These are phyloP conservation scores for Chaenodraco wilsoni DNA, from an alignment of 2,797 vertebrate species.

Conservation along the genomic window DNA sequence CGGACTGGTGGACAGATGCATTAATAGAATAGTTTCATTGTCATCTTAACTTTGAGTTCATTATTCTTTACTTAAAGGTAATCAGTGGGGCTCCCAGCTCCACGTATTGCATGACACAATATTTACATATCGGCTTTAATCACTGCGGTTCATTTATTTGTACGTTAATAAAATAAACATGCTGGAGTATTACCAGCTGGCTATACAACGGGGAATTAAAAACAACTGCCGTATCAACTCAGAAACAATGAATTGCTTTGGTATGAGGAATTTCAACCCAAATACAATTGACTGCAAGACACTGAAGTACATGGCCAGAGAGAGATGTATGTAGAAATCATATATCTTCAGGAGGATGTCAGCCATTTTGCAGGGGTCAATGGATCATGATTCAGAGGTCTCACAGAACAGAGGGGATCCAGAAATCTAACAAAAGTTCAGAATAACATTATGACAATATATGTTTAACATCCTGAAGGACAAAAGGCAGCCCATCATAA, in stretches of 20 bases:
- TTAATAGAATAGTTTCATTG: constrained; percentile 70
- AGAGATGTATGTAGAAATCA: constrained; percentile 11
- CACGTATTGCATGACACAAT: constrained; percentile 64
- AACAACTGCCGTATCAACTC: constrained; percentile 53
- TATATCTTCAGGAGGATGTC: constrained; percentile 44
- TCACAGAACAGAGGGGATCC: constrained; percentile 34
- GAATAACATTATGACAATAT: constrained; percentile 58
- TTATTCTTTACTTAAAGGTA: constrained; percentile 84
- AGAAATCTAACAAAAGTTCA: constrained; percentile 46
- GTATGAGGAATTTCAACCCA: constrained; percentile 69
- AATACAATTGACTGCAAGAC: constrained; percentile 47
- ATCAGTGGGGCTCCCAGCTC: constrained; percentile 74
- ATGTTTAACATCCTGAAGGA: constrained; percentile 64
- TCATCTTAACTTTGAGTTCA: constrained; percentile 69
- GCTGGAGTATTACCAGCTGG: constrained; percentile 81
- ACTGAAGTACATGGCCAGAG: constrained; percentile 13
- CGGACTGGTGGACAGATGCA: constrained; percentile 32
- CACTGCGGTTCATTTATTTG: constrained; percentile 82
- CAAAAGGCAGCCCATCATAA: constrained; percentile 58
- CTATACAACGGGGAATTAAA: constrained; percentile 64
- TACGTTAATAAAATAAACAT: constrained; percentile 79
- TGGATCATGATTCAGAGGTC: constrained; percentile 37
- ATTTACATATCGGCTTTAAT: constrained; percentile 84
- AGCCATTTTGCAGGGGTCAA: constrained; percentile 50
- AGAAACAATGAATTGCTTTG: constrained; percentile 66